Conservation (phyloP, 2,888 invertebrate species). For the Gastrophysa polygoni region DNA sequence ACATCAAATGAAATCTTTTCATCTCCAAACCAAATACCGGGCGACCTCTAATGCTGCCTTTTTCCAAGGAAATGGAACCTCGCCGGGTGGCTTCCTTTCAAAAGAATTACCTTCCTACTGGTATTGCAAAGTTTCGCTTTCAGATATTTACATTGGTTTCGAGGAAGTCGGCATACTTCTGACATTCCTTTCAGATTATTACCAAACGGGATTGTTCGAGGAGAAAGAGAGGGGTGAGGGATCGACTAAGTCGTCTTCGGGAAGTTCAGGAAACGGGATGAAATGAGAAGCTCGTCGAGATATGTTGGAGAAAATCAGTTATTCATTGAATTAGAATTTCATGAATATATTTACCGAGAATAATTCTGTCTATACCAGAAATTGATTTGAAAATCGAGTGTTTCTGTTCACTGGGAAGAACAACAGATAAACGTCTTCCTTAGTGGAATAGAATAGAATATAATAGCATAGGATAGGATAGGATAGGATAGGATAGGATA, state of each 20-base stretch:
- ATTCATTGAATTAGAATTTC: background rate
- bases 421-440: too few relatives aligned
- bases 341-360: background rate
- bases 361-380: background rate
- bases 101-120: conserved; percentile 37
- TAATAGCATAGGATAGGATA: too few relatives aligned
- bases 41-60: conserved; percentile 14
- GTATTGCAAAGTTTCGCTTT: conserved; percentile 44
- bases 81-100: conserved; percentile 16
- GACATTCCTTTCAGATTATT: conserved; percentile 37
- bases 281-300: background rate
- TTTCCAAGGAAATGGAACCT: conserved; percentile 2
- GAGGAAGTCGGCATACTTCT: conserved; percentile 36
- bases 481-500: too few relatives aligned
- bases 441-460: too few relatives aligned
- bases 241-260: background rate
- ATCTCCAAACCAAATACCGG: conserved; percentile 11
- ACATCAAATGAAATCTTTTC: conserved; percentile 28
- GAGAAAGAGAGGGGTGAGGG: background rate
- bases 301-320: background rate
- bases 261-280: background rate
- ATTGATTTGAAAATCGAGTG: too few relatives aligned
- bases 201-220: conserved; percentile 21
- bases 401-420: too few relatives aligned
- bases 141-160: conserved; percentile 47